Conservation (phyloP, 2,888 invertebrate species). For the Corbicula japonica region DNA sequence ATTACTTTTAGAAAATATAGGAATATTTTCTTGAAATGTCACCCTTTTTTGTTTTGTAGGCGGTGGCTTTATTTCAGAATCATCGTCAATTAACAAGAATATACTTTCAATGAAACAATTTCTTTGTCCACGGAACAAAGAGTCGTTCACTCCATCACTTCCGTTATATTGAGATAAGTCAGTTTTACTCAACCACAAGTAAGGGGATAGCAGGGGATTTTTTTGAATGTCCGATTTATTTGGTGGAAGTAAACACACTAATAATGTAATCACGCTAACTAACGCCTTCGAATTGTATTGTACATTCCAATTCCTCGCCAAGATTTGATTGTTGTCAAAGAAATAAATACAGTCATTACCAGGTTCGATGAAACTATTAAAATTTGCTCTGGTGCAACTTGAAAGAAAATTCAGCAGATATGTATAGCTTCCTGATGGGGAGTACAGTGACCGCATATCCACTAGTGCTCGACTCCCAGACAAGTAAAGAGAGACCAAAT, state of each 20-base stretch:
- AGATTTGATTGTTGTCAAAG: conserved; percentile 31
- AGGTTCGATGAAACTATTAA: background rate
- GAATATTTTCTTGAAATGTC: background rate
- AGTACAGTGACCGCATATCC: background rate
- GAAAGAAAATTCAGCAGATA: background rate
- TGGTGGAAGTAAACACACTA: background rate
- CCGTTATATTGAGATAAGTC: too few relatives aligned
- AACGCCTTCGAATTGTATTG: conserved; percentile 13
- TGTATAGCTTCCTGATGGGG: background rate
- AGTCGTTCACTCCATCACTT: background rate
- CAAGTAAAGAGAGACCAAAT: conserved; percentile 1
- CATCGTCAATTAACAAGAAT: background rate
- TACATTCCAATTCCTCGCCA: conserved; percentile 21
- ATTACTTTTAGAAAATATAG: background rate
- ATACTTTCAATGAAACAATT: background rate
- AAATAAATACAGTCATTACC: conserved; percentile 1
- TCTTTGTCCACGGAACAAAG: background rate
- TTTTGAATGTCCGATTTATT: background rate
- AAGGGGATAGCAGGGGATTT: background rate
- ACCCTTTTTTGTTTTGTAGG: background rate
- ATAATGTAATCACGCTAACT: conserved; percentile 2
- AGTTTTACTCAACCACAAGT: background rate
- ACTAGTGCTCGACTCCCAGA: conserved; percentile 3
- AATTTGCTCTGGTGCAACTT: background rate
- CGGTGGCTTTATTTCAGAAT: background rate